Conservation (phyloP, 2,888 invertebrate genomes). For the Ptychoptera contaminata region DNA sequence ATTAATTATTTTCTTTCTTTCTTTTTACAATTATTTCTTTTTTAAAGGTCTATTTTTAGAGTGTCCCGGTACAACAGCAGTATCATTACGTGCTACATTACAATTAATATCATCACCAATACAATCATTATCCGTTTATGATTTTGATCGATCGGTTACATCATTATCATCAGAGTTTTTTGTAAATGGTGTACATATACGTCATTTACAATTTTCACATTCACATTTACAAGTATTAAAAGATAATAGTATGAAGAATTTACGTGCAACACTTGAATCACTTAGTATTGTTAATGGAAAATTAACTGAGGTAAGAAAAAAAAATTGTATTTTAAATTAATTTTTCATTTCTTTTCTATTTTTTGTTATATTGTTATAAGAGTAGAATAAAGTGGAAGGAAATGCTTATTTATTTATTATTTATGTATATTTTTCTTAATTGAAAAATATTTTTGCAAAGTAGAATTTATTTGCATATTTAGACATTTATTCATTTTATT, state of each 20-base stretch:
- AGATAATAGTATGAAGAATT: constrained; percentile 53
- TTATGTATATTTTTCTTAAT: no score
- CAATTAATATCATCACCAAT: constrained; percentile 51
- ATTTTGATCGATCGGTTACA: constrained; percentile 66
- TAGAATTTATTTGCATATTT: no score
- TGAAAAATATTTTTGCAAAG: no score
- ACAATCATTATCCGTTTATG: constrained; percentile 77
- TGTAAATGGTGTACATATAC: constrained; percentile 48
- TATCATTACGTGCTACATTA: constrained; percentile 56
- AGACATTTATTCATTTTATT: no score
- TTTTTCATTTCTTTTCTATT: no score
- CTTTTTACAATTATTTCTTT: constrained; percentile 11
- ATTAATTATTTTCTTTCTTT: constrained; percentile 8
- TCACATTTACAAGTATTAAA: constrained; percentile 55
- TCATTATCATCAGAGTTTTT: constrained; percentile 61
- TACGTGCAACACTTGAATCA: constrained; percentile 61
- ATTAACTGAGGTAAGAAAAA: constrained; percentile 26
- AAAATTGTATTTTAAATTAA: no score
- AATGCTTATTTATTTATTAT: no score
- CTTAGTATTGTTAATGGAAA: constrained; percentile 63
- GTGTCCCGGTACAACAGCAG: constrained; percentile 68
- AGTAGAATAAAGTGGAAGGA: no score
- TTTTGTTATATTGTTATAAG: no score
- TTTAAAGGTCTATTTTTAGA: constrained; percentile 65
- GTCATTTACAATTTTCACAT: constrained; percentile 62